Evolutionary conservation across 2,113 vertebrate species (phyloP), one percentile per base, ranked within the genome.

Genomic region (Esox niger): DNA sequence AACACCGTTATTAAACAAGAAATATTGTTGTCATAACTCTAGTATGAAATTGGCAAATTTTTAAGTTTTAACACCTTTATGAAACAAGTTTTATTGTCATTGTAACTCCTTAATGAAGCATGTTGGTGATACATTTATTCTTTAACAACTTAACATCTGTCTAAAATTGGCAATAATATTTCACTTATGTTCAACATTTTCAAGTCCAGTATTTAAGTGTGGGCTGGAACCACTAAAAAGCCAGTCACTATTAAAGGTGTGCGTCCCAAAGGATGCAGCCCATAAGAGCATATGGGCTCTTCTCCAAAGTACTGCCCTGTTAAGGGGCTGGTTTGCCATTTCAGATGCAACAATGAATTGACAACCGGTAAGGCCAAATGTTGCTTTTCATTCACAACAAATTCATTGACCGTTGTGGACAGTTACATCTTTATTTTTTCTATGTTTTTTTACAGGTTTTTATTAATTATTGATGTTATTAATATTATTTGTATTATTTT

Each of bases 141-240:
- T 10, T 56, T 56, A 61, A 59, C 30, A 61, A 17, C 27, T 31
- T 5, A 49, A 26, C 68, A 20, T 27, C 46, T 21, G 6, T 13
- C 2, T 69, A 60, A 71, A 76, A 59, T 72, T 64, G 67, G 55
- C 38, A 77, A 64, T 47, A 80, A 70, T 76, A 69, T 77, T 69
- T 82, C 64, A 38, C 29, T 78, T 66, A 78, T 77, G 54, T 73
- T n/a, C 15, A 52, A n/a, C 21, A 2, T 15, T 74, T 66, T 64
- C 76, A 66, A 78, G 77, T 84, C 79, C 86, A 86, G 80, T 84
- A 80, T 88, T 88, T 88, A 71, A 83, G 54, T 87, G 88, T 87
- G 86, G 87, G 80, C 85, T 84, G 87, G 89, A 82, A 87, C 84
- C 86, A 87, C 86, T 78, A 54, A 75, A 49, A 64, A 73, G 66